Conservation (phyloP, 2,888 invertebrate genomes). For the Petrolisthes manimaculis region DNA sequence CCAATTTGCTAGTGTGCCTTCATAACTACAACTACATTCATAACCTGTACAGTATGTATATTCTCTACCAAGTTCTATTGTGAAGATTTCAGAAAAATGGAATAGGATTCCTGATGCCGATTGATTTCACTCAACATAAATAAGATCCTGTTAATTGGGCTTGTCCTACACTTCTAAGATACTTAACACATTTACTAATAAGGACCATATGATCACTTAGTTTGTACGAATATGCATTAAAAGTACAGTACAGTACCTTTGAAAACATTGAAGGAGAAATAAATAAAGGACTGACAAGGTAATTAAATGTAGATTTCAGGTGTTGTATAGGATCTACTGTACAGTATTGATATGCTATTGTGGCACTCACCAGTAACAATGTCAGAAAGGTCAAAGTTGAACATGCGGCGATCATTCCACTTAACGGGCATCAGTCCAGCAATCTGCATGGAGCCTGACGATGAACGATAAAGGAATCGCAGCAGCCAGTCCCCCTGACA, state of each 20-base stretch:
- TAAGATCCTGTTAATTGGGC: too few species aligned
- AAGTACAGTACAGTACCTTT: not conserved
- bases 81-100: too few species aligned
- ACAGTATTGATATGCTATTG: conserved; percentile 16
- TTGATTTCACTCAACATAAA: too few species aligned
- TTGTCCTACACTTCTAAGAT: too few species aligned
- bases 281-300: not conserved
- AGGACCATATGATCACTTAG: not conserved
- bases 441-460: conserved; percentile 75
- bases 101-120: too few species aligned
- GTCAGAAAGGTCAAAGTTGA: conserved; percentile 75
- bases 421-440: conserved; percentile 76
- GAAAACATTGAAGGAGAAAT: not conserved
- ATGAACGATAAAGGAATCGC: conserved; percentile 77
- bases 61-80: too few species aligned
- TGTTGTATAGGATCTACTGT: conserved; percentile 1
- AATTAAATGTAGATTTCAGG: not conserved
- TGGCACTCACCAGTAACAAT: conserved; percentile 72
- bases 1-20: too few species aligned
- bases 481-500: conserved; percentile 78
- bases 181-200: not conserved
- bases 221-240: conserved; percentile 5
- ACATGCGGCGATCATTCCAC: conserved; percentile 73
- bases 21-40: too few species aligned
- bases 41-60: too few species aligned